A percentile compares a stretch with the other conserved stretches of the same genome.
Evolutionary conservation across 2,797 vertebrate genomes (phyloP).

Genomic region (Nyctibius grandis): DNA sequence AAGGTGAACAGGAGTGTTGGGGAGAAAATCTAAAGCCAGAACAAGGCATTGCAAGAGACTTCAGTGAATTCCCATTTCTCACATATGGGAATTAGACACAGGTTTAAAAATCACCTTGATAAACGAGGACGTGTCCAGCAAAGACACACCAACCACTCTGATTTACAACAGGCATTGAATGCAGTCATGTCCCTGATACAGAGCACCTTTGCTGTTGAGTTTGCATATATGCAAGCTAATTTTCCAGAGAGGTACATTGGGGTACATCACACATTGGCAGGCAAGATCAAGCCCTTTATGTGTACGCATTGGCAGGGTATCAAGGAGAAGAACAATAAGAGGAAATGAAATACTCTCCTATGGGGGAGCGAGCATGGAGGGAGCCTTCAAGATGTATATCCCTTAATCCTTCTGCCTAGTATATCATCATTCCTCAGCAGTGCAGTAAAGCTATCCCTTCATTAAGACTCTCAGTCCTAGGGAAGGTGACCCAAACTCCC

Average conservation of each 20-base stretch:
- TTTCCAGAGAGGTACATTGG: not conserved
- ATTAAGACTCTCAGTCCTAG: conserved; percentile 58
- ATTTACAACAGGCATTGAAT: conserved; percentile 42
- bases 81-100: not conserved
- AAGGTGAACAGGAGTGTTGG: conserved; percentile 20
- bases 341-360: conserved; percentile 21
- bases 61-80: conserved; percentile 25
- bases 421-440: conserved; percentile 32
- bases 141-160: conserved; percentile 30
- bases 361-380: not conserved
- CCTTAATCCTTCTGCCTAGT: conserved; percentile 36
- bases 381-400: conserved; percentile 8
- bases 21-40: conserved; percentile 20
- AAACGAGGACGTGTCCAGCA: conserved; percentile 19
- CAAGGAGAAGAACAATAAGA: conserved; percentile 46
- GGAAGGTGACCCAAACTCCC: conserved; percentile 64
- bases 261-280: not conserved
- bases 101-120: conserved; percentile 49
- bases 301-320: not conserved
- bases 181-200: not conserved
- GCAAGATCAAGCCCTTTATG: not conserved
- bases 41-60: conserved; percentile 8
- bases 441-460: conserved; percentile 44
- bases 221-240: conserved; percentile 13
- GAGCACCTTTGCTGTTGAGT: not conserved